These are phyloP conservation scores for Chironex yamaguchii DNA, from an alignment of 30 jellyfish, hydroid and myxozoan species.

Conservation along the genomic window DNA sequence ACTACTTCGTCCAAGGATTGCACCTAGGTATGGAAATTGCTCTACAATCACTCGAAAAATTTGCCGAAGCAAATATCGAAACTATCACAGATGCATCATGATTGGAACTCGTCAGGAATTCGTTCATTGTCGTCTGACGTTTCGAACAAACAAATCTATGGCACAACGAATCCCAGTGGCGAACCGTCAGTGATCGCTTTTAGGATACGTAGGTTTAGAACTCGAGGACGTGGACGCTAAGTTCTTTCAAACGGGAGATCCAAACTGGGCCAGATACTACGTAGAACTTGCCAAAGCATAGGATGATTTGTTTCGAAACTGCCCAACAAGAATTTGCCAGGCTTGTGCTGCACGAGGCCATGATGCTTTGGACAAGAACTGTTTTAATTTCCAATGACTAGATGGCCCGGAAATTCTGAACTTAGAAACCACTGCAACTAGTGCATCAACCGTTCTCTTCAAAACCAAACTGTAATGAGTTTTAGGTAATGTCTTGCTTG, in stretches of 20 bases:
- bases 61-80: too few species aligned
- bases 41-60: too few species aligned
- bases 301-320: slow-evolving; percentile 12
- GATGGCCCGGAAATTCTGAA: slow-evolving; percentile 11
- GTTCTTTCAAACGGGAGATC: slow-evolving; percentile 11
- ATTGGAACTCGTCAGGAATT: too few species aligned
- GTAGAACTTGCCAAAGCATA: slow-evolving; percentile 11
- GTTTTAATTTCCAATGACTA: slow-evolving; percentile 7
- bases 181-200: too few species aligned
- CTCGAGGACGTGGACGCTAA: slow-evolving; percentile 56
- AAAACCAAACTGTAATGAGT: background rate
- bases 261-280: slow-evolving; percentile 33
- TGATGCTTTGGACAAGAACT: slow-evolving; percentile 32
- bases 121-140: too few species aligned
- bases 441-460: slow-evolving; percentile 12
- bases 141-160: too few species aligned
- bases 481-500: slow-evolving; percentile 32
- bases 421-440: slow-evolving; percentile 5
- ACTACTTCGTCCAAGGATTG: too few species aligned
- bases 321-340: slow-evolving; percentile 32
- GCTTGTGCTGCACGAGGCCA: slow-evolving; percentile 42
- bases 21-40: too few species aligned
- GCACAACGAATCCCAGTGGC: too few species aligned
- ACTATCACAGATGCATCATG: too few species aligned
- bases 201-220: slow-evolving; percentile 42